Evolutionary conservation across 2,797 vertebrate species (phyloP), one percentile per base, ranked within the genome.

Genomic region (Gymnothorax reevesii): DNA sequence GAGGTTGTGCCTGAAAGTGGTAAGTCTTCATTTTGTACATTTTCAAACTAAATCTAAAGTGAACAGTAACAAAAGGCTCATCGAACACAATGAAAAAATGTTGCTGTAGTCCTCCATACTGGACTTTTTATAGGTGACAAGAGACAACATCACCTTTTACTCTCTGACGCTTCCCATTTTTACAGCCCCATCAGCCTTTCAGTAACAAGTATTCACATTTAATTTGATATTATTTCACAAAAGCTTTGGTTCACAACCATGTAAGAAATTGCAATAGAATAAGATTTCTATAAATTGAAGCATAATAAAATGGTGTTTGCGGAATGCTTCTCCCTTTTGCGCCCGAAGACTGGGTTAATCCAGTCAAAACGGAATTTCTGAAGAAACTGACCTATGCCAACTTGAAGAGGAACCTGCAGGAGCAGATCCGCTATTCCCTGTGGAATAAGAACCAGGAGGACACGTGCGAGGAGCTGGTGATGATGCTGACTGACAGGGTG

Each of bases 321-420:
- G 22, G 33, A 5, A 20, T 4, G n/a, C 89, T 86, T 88, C 13
- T 84, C 4, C 57, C 54, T 49, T 49, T 86, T 62, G 27, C 25
- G 9, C 3, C 25, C 9, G 42, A 83, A 96, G 96, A 94, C 2
- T 97, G 96, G 96, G 94, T 96, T 25, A 0, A 0, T 5, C 95
- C 95, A 0, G 95, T 97, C 12, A 95, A 95, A 92, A 59, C 52
- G 0, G 95, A 94, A 90, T 96, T 97, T 92, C 88, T 96, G 88
- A 96, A 96, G 92, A 97, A 96, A 88, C 91, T 97, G 89, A 96
- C 95, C 9, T 94, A 90, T 13, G 92, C 94, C 69, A 96, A 96
- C 91, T 90, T 96, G 90, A 96, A 95, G 90, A 95, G 94, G 88
- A 97, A 96, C 91, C 93, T 97, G 15, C 92, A 95, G 90, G 95